Evolutionary conservation across 2,113 vertebrate species (phyloP).

Genomic region (Indicator maculatus): DNA sequence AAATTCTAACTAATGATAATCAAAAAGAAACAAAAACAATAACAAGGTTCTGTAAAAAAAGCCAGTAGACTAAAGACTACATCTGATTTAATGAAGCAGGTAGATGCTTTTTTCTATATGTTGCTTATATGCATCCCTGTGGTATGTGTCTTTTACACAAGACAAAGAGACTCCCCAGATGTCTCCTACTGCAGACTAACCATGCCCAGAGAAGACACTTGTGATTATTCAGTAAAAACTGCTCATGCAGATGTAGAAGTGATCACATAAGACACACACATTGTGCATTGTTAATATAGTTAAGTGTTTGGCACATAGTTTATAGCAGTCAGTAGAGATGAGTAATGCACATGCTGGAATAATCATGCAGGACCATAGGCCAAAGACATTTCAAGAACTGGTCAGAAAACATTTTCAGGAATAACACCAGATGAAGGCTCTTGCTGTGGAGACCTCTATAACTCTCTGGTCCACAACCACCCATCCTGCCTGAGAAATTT

Average conservation of each 20-base stretch:
- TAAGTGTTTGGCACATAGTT: background rate
- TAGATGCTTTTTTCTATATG: background rate
- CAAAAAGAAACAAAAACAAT: conserved; percentile 74
- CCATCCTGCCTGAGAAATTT: background rate
- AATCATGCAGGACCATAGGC: background rate
- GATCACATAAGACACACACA: background rate
- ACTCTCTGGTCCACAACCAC: background rate
- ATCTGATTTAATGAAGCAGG: conserved; percentile 23
- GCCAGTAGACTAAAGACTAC: background rate
- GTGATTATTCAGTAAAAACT: background rate
- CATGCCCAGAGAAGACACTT: background rate
- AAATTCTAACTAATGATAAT: conserved; percentile 81
- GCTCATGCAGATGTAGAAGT: background rate
- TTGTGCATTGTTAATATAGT: background rate
- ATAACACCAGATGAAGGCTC: background rate
- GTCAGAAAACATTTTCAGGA: background rate
- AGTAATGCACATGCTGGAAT: accelerated
- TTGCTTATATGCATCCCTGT: background rate
- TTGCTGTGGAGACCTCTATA: background rate
- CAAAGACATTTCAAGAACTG: background rate
- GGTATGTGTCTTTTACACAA: background rate
- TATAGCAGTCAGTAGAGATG: background rate
- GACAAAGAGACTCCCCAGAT: background rate
- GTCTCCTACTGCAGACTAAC: background rate
- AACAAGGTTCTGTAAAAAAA: conserved; percentile 44